Conservation (phyloP, 2,888 invertebrate genomes). For the Thecocarcelia acutangulata region DNA sequence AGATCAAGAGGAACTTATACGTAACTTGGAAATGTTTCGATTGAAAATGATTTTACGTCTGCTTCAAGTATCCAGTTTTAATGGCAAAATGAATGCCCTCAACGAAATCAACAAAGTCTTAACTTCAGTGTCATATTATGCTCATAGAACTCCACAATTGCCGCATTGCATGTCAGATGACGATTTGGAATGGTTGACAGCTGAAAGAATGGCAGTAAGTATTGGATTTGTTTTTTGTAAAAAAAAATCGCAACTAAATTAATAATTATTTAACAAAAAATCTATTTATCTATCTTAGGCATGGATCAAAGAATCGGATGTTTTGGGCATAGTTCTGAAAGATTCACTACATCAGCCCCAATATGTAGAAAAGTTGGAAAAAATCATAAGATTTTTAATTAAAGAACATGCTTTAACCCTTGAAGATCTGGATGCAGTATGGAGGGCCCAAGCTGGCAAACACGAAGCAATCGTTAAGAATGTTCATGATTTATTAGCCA, state of each 20-base stretch:
- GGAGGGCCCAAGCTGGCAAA: slow-evolving; percentile 98
- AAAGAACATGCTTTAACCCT: slow-evolving; percentile 94
- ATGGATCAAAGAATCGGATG: slow-evolving; percentile 98
- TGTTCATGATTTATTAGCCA: slow-evolving; percentile 96
- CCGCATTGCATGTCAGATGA: slow-evolving; percentile 86
- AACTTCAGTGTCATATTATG: slow-evolving; percentile 93
- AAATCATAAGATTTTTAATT: slow-evolving; percentile 97
- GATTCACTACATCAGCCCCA: slow-evolving; percentile 98
- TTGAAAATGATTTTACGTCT: slow-evolving; percentile 97
- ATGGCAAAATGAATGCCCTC: slow-evolving; percentile 99
- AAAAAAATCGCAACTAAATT: not conserved
- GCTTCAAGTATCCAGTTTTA: slow-evolving; percentile 97
- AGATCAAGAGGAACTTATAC: slow-evolving; percentile 88
- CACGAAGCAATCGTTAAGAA: slow-evolving; percentile 99
- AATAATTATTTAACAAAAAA: not conserved
- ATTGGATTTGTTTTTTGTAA: not conserved
- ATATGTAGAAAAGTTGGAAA: slow-evolving; percentile 98
- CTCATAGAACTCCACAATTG: slow-evolving; percentile 86
- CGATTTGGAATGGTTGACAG: slow-evolving; percentile 95
- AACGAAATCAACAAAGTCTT: slow-evolving; percentile 99
- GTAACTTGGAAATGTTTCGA: slow-evolving; percentile 94
- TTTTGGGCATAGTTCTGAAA: slow-evolving; percentile 95
- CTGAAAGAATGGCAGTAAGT: slow-evolving; percentile 95
- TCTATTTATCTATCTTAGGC: slow-evolving; percentile 82
- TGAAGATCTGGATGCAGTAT: slow-evolving; percentile 96